Evolutionary conservation across 2,888 invertebrate species (phyloP).

Genomic region (Eledona agricola): DNA sequence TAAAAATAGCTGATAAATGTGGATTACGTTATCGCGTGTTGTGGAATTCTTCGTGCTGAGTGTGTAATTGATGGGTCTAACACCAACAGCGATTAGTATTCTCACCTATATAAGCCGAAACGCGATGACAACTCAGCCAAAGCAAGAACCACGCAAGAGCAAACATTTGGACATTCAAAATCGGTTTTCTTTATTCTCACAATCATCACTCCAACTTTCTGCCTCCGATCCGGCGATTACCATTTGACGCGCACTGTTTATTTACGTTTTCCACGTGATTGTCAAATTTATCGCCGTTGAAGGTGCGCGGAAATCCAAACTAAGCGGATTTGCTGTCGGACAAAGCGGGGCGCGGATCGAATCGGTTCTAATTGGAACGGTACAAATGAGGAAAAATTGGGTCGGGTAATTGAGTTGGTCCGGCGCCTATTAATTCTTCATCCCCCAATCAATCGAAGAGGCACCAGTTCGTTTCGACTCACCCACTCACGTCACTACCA

Average conservation of each 20-base stretch:
- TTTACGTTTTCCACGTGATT: slow-evolving; percentile 30
- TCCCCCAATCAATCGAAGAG: slow-evolving; percentile 23
- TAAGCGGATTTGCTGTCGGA: too few species aligned
- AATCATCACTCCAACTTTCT: slow-evolving; percentile 47
- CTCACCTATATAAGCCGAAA: slow-evolving; percentile 26
- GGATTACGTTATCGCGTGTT: too few species aligned
- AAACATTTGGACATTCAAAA: slow-evolving; percentile 40
- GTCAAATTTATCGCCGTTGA: slow-evolving; percentile 21
- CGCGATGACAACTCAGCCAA: slow-evolving; percentile 17
- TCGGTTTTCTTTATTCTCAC: slow-evolving; percentile 42
- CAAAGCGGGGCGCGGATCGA: too few species aligned
- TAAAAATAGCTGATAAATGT: too few species aligned
- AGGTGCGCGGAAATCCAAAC: too few species aligned
- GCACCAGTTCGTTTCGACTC: slow-evolving; percentile 8
- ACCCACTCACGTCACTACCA: slow-evolving; percentile 20
- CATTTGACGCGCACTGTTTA: slow-evolving; percentile 31
- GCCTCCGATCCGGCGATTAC: slow-evolving; percentile 3
- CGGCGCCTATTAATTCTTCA: too few species aligned
- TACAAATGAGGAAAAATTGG: too few species aligned
- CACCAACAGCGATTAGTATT: neutral
- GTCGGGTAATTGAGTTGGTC: too few species aligned
- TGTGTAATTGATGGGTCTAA: too few species aligned
- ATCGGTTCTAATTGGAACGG: too few species aligned
- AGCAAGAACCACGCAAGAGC: slow-evolving; percentile 42
- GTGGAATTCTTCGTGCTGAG: too few species aligned